Evolutionary conservation across 1,140 invertebrate genomes (phyloP), one percentile per base, ranked within the genome.

Genomic region (Manduca sexta): DNA sequence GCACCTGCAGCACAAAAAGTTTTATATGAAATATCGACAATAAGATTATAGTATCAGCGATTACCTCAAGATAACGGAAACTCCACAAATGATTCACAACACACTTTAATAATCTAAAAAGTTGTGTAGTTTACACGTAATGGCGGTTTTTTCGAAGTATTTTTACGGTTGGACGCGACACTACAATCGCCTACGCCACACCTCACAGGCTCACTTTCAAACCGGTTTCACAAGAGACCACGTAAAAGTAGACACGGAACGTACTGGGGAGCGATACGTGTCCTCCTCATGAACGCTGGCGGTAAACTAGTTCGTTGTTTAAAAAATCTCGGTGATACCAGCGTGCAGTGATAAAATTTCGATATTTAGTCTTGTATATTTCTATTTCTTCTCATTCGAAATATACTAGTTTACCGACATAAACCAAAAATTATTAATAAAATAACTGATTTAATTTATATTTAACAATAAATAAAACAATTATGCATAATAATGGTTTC

Each of bases 201-300:
- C 62, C 62, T 64, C 50, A 64, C 62, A n/a, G n/a, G n/a, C n/a
- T n/a, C n/a, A n/a, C 61, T 64, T 64, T 57, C 4, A 16, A 64
- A 64, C 62, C 62, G 62, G 62, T 64, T 64, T 55, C 47, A 15
- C 45, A 55, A 39, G 47, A 45, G 51, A 55, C 54, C 30, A 50
- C 62, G 62, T 60, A 64, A 64, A 64, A 64, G 55, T 64, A 64
- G 43, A 33, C 50, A 53, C 57, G 37, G 16, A 51, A 7, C 31
- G 31, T 11, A 52, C 26, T 12, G 39, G 49, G 14, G 35, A 55
- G 21, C 49, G 58, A 40, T 35, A 50, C 48, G 49, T 53, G 33
- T 26, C 38, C 46, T 40, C 58, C 16, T 39, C 15, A 48, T 49
- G 44, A 55, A 46, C 52, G 52, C 30, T 21, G 17, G 11, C 21